Base-by-base conservation (phyloP, 2,113 vertebrate species). In the Melospiza melodia region DNA sequence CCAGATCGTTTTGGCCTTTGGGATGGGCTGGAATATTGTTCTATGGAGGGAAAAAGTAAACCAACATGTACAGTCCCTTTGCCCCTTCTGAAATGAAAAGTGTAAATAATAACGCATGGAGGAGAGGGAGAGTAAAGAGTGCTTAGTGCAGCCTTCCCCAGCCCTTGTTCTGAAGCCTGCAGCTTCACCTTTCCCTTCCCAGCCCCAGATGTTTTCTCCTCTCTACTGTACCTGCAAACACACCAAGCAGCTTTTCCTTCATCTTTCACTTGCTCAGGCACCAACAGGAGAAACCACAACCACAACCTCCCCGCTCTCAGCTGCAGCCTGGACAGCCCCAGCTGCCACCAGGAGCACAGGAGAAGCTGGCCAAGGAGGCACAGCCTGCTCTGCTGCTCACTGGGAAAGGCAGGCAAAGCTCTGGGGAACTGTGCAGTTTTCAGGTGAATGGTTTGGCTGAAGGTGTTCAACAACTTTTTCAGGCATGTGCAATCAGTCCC, bases 311-410 rank as follows among this genome's bases (percentile, higher is more conserved):
- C 15, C 0, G 0, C 52, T 28, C 39, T 43, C 43, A 86, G 44
- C 18, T 35, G 33, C 21, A 39, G 51, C 73, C 46, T 15, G 17
- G 31, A 14, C 24, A 61, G 43, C 55, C 68, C n/a, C 39, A 46
- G 48, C n/a, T 37, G 49, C 24, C 58, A 41, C 31, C 5, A 79
- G 63, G 14, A 69, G 24, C 62, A 11, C 6, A 2, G 7, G 35
- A 7, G 7, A 39, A 65, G 84, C 11, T 13, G 48, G 20, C 20
- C 7, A 4, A 66, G 48, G 44, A 41, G 15, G 27, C 33, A 55
- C 39, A 68, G 63, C 49, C 58, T 0, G 0, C 49, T 51, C 2
- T 0, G 41, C 84, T 51, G 39, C 72, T 68, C 1, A 0, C 4
- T 68, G 51, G n/a, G 41, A 91, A 73, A 44, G 55, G 48, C 39